Evolutionary conservation across 2,113 vertebrate species (phyloP).

Genomic region (Strix aluco): DNA sequence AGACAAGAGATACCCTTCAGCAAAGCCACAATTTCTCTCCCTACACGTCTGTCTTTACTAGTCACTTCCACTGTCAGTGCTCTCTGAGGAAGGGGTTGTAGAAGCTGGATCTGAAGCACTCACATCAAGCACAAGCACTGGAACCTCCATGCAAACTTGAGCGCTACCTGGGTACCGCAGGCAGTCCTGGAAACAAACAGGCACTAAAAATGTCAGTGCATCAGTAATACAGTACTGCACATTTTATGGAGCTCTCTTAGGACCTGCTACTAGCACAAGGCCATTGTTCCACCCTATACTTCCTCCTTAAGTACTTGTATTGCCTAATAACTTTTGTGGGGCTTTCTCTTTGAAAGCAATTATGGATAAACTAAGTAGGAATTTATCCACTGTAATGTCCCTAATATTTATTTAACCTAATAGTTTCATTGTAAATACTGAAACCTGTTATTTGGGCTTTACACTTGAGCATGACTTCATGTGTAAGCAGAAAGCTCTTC

Average conservation of each 20-base stretch:
- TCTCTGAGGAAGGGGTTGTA: background rate
- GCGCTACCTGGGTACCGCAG: accelerated
- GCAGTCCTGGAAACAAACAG: background rate
- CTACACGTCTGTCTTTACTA: background rate
- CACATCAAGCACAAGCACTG: background rate
- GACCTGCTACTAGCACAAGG: background rate
- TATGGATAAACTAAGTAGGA: background rate
- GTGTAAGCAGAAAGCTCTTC: background rate
- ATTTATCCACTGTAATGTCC: background rate
- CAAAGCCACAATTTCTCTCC: background rate
- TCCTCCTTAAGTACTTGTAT: background rate
- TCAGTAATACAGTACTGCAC: background rate
- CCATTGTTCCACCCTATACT: background rate
- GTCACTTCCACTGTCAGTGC: background rate
- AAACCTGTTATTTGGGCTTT: background rate
- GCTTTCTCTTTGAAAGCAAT: background rate
- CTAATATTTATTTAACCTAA: background rate
- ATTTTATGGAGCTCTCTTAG: background rate
- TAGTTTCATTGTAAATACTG: background rate
- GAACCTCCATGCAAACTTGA: background rate
- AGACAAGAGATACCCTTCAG: background rate
- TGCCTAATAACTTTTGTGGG: background rate
- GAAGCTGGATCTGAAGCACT: background rate
- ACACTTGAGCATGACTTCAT: background rate
- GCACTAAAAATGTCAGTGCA: background rate